These are phyloP conservation scores for Penaeus japonicus DNA, from an alignment of 1,140 invertebrate genomes.

Conservation along the genomic window DNA sequence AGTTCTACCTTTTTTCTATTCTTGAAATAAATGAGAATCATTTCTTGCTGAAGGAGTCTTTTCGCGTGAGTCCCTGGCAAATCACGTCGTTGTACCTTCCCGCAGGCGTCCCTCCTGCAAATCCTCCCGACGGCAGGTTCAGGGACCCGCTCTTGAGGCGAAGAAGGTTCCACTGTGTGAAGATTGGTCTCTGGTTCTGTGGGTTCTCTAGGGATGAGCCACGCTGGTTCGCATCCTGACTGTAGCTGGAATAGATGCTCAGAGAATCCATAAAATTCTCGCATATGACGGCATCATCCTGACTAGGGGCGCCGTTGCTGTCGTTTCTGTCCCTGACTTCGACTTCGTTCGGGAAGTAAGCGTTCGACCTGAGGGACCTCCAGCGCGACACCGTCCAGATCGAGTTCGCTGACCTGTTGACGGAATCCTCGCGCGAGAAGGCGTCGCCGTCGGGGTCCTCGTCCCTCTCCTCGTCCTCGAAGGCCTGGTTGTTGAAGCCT, in stretches of 20 bases:
- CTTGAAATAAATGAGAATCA: no score
- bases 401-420: not conserved
- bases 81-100: not conserved
- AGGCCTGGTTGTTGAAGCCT: not conserved
- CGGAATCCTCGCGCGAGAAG: not conserved
- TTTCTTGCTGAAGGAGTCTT: not conserved
- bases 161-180: not conserved
- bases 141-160: not conserved
- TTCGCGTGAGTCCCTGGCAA: not conserved
- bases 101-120: no score
- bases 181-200: not conserved
- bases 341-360: constrained; percentile 27
- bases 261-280: not conserved
- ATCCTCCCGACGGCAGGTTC: not conserved
- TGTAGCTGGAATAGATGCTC: not conserved
- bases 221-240: not conserved
- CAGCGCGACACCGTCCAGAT: constrained; percentile 36
- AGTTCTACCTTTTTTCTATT: no score
- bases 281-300: not conserved
- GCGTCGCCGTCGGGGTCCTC: not conserved
- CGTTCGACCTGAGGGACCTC: not conserved
- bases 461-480: constrained; percentile 17
- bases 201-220: not conserved
- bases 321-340: not conserved
- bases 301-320: no score